Conservation (phyloP, 2,888 invertebrate species). For the Exephanes ischioxanthus region DNA sequence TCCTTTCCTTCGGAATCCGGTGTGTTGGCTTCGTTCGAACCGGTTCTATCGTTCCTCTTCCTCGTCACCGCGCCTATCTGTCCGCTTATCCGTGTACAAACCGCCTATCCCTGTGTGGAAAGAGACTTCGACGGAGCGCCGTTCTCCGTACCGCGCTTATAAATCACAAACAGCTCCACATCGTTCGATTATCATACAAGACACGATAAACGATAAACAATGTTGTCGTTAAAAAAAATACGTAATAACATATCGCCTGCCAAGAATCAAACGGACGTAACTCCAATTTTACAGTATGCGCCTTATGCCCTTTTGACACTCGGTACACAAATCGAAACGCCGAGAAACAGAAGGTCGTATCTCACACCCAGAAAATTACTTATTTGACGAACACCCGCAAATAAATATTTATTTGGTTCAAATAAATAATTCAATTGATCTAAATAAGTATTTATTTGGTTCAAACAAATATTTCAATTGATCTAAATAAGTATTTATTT, state of each 20-base stretch:
- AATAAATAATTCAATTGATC: too few species aligned
- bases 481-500: too few species aligned
- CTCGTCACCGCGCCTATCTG: slow-evolving; percentile 28
- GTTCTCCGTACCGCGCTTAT: neutral
- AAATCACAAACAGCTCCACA: neutral
- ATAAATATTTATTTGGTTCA: too few species aligned
- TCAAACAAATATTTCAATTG: too few species aligned
- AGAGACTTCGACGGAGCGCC: neutral
- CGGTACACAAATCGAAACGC: too few species aligned
- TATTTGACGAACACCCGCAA: too few species aligned
- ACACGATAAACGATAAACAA: neutral
- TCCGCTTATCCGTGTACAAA: slow-evolving; percentile 4
- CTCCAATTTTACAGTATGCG: too few species aligned
- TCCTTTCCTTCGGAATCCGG: slow-evolving; percentile 71
- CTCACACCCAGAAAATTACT: too few species aligned
- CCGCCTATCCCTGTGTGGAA: neutral
- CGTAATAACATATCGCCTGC: neutral
- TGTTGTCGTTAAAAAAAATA: neutral
- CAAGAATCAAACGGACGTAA: too few species aligned
- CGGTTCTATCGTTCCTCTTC: slow-evolving; percentile 64
- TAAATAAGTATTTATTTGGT: too few species aligned
- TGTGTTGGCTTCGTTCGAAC: slow-evolving; percentile 63
- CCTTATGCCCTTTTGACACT: too few species aligned
- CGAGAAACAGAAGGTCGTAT: too few species aligned
- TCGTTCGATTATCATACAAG: slow-evolving; percentile 1